These are phyloP conservation scores for Nomada ferruginata DNA, from an alignment of 2,888 invertebrate genomes.

Conservation along the genomic window DNA sequence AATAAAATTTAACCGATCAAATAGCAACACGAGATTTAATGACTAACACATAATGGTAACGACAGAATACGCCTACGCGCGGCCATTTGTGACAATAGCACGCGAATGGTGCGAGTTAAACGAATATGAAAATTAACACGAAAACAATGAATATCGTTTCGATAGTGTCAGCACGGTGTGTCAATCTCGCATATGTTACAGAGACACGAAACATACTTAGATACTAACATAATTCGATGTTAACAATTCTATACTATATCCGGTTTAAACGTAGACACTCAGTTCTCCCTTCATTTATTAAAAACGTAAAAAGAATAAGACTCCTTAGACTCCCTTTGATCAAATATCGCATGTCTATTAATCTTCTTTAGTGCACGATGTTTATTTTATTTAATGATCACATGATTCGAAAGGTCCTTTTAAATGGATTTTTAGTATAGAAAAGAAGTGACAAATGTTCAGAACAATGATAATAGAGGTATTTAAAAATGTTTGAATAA, in stretches of 20 bases:
- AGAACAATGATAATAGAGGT: not conserved
- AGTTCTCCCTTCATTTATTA: not conserved
- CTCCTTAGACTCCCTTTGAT: too few relatives aligned
- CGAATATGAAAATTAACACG: constrained; percentile 22
- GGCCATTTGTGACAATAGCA: constrained; percentile 11
- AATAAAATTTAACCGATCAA: constrained; percentile 64
- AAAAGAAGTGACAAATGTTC: too few relatives aligned
- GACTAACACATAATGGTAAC: constrained; percentile 52
- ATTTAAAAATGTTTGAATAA: not conserved
- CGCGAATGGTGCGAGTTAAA: constrained; percentile 17
- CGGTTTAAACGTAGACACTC: not conserved
- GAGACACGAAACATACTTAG: constrained; percentile 4
- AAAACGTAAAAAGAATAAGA: not conserved
- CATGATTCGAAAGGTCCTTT: too few relatives aligned
- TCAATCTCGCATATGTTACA: not conserved
- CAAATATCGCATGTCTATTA: not conserved
- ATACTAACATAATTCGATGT: constrained; percentile 32
- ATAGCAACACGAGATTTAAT: constrained; percentile 56
- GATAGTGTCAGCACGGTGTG: not conserved
- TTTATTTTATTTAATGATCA: not conserved
- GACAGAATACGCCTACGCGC: constrained; percentile 21
- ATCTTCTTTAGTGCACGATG: not conserved
- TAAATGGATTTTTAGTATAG: too few relatives aligned
- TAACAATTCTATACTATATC: constrained; percentile 20
- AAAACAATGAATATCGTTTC: constrained; percentile 9